phyloP scores from a whole-genome alignment of 2,888 invertebrate genomes.

The Criorhina ranunculi region DNA sequence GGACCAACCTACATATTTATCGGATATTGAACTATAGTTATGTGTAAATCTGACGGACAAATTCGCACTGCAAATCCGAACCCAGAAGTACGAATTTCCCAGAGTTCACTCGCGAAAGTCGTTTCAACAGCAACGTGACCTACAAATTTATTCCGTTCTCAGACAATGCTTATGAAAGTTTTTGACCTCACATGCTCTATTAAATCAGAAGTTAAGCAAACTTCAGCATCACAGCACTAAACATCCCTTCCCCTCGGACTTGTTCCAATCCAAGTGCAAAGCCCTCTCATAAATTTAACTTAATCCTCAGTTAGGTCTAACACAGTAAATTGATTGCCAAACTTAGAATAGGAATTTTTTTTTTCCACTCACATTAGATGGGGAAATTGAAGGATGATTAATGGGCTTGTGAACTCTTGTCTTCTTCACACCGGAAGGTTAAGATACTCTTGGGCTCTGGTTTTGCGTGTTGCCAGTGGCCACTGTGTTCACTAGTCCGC shows the following conservation, averaged over 20 bases:
- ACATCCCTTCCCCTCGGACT: not conserved
- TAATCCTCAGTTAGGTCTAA: conserved; percentile 46
- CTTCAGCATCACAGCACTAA: conserved; percentile 2
- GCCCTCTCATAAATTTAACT: conserved; percentile 22
- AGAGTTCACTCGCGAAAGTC: not conserved
- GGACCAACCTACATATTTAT: too few species aligned
- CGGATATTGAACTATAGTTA: too few species aligned
- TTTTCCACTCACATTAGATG: conserved; percentile 38
- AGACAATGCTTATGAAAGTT: not conserved
- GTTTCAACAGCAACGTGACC: not conserved
- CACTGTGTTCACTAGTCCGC: conserved; percentile 67
- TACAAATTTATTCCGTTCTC: not conserved
- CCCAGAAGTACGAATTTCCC: not conserved
- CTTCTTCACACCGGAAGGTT: conserved; percentile 60
- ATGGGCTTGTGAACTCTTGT: conserved; percentile 34
- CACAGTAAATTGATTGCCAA: conserved; percentile 42
- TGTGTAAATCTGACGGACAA: too few species aligned
- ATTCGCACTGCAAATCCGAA: too few species aligned
- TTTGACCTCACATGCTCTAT: conserved; percentile 9
- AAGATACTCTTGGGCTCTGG: conserved; percentile 38
- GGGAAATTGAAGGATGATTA: conserved; percentile 54
- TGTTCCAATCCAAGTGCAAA: conserved; percentile 19
- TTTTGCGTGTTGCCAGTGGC: conserved; percentile 18
- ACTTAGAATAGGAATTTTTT: conserved; percentile 39
- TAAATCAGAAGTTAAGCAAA: conserved; percentile 1